phyloP scores from a whole-genome alignment of 23 tunicate species.

The Corella eumyota region DNA sequence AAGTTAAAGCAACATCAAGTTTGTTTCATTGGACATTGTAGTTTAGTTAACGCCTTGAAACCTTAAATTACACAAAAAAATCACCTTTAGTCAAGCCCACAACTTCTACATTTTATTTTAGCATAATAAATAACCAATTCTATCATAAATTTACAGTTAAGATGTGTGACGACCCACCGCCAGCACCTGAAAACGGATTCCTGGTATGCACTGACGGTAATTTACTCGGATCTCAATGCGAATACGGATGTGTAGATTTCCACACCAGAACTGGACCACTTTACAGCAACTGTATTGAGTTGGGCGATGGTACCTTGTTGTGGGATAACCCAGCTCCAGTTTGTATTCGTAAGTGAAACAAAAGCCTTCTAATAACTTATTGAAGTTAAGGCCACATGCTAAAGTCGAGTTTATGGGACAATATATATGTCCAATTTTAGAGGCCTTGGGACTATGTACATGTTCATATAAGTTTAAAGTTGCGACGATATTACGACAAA shows the following conservation, averaged over 20 bases:
- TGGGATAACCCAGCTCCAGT: slow-evolving; percentile 52
- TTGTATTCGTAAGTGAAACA: slow-evolving; percentile 58
- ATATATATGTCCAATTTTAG: too few relatives aligned
- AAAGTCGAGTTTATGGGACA: too few relatives aligned
- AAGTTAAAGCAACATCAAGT: slow-evolving; percentile 11
- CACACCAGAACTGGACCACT: slow-evolving; percentile 54
- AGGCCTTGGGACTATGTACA: too few relatives aligned
- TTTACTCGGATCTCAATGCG: slow-evolving; percentile 65
- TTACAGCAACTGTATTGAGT: slow-evolving; percentile 26
- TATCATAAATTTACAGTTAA: slow-evolving; percentile 38
- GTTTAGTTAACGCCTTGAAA: too few relatives aligned
- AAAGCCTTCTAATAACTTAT: too few relatives aligned
- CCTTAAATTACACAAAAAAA: too few relatives aligned
- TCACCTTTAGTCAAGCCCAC: slow-evolving; percentile 3
- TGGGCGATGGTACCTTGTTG: slow-evolving; percentile 7
- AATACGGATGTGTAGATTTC: slow-evolving; percentile 49
- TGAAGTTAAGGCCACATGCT: too few relatives aligned
- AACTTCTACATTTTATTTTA: neutral
- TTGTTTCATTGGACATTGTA: too few relatives aligned
- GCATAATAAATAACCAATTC: too few relatives aligned
- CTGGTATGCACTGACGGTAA: slow-evolving; percentile 55
- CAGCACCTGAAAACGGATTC: slow-evolving; percentile 48
- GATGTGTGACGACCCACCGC: slow-evolving; percentile 36
- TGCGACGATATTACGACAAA: too few relatives aligned
- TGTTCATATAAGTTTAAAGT: too few relatives aligned